A percentile compares a stretch with the other conserved stretches of the same genome.
Evolutionary conservation across 2,888 invertebrate species (phyloP).

Genomic region (Malthinus flaveolus): DNA sequence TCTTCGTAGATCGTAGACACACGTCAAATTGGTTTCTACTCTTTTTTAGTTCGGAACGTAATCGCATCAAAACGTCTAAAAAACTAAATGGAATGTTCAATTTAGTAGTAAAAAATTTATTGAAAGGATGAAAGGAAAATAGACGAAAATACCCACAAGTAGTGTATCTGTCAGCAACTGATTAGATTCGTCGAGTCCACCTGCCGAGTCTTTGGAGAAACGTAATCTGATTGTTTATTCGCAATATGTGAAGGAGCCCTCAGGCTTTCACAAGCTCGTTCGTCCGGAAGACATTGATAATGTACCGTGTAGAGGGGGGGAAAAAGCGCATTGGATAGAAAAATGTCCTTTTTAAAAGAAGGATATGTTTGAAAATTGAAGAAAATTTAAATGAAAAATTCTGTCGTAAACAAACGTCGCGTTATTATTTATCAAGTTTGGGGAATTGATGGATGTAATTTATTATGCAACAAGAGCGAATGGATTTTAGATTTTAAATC

Average conservation of each 20-base stretch:
- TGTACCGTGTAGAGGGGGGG: conserved; percentile 4
- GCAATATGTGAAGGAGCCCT: conserved; percentile 33
- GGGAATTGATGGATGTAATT: conserved; percentile 31
- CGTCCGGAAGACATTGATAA: conserved; percentile 34
- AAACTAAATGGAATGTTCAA: background rate
- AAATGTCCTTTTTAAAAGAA: conserved; percentile 5
- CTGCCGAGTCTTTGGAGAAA: conserved; percentile 26
- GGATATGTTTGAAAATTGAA: background rate
- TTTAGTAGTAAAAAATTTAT: conserved; percentile 4
- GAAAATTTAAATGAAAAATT: conserved; percentile 36
- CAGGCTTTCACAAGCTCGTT: conserved; percentile 28
- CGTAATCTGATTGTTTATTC: conserved; percentile 39
- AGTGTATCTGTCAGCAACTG: conserved; percentile 23
- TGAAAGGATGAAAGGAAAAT: background rate
- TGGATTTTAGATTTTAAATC: conserved; percentile 20
- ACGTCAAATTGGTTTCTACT: no score
- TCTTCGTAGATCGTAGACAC: no score
- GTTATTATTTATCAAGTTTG: conserved; percentile 34
- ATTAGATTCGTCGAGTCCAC: conserved; percentile 31
- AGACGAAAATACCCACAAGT: conserved; percentile 6
- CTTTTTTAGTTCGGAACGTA: background rate
- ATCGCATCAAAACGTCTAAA: conserved; percentile 12
- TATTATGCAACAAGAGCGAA: conserved; percentile 35
- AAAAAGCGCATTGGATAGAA: background rate
- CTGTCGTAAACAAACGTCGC: conserved; percentile 36